Evolutionary conservation across 2,888 invertebrate species (phyloP).

Genomic region (Hypsopygia costalis): DNA sequence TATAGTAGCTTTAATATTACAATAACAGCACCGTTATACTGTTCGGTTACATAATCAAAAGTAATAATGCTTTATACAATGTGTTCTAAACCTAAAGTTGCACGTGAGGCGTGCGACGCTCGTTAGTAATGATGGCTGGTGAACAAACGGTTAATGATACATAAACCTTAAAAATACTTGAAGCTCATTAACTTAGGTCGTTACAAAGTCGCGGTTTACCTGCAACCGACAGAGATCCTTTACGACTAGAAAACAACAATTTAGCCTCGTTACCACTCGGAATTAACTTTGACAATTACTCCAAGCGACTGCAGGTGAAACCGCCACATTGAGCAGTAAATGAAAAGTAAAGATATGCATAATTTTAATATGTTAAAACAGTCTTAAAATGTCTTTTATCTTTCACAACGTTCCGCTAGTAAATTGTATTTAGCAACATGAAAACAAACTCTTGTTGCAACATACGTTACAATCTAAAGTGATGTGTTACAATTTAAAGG

Average conservation of each 20-base stretch:
- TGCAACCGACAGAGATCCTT: conserved; percentile 47
- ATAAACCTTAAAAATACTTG: conserved; percentile 19
- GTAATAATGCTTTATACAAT: no score
- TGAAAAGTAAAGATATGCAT: conserved; percentile 16
- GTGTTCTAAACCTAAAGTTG: neutral
- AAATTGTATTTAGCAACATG: conserved; percentile 7
- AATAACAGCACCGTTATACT: no score
- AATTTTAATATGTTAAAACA: conserved; percentile 20
- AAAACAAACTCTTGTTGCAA: conserved; percentile 10
- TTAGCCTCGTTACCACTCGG: no score
- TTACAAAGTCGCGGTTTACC: conserved; percentile 19
- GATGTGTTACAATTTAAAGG: conserved; percentile 5
- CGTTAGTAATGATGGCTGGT: conserved; percentile 52
- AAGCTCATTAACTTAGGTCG: conserved; percentile 18
- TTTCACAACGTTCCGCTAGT: neutral
- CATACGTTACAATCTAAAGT: no score
- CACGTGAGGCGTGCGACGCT: conserved; percentile 26
- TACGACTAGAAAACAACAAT: conserved; percentile 44
- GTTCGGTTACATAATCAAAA: no score
- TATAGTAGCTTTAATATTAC: no score
- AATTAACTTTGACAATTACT: conserved; percentile 9
- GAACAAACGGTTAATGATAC: conserved; percentile 23
- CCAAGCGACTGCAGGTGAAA: conserved; percentile 41
- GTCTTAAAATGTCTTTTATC: conserved; percentile 21
- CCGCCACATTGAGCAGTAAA: conserved; percentile 38